phyloP scores from a whole-genome alignment of 2,797 vertebrate species.

The Sorex maritimensis region DNA sequence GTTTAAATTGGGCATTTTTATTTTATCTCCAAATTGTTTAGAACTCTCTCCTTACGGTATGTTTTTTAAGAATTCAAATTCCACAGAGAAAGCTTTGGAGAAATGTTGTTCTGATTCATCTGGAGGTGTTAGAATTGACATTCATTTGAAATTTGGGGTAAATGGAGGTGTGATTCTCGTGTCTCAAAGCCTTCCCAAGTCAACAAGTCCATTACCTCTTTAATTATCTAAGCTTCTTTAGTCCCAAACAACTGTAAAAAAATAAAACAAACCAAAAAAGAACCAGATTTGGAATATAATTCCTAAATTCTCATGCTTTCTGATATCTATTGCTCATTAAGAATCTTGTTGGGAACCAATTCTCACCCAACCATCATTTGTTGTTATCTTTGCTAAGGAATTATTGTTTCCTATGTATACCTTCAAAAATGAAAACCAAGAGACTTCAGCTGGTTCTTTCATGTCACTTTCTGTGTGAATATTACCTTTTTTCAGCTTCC shows the following conservation, averaged over 20 bases:
- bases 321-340: slow-evolving; percentile 6
- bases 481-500: slow-evolving; percentile 5
- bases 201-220: neutral
- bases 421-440: slow-evolving; percentile 54
- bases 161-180: slow-evolving; percentile 36
- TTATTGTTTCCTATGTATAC: neutral
- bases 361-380: neutral
- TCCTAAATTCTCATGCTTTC: neutral
- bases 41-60: slow-evolving; percentile 9
- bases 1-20: slow-evolving; percentile 21
- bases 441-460: slow-evolving; percentile 4
- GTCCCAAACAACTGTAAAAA: slow-evolving; percentile 42
- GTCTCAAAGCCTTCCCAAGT: slow-evolving; percentile 46
- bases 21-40: slow-evolving; percentile 56
- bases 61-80: slow-evolving; percentile 33
- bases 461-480: slow-evolving; percentile 24
- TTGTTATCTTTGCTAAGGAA: slow-evolving; percentile 20
- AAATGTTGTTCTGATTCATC: neutral
- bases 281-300: slow-evolving; percentile 38
- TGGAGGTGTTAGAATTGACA: slow-evolving; percentile 24
- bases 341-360: neutral
- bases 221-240: slow-evolving; percentile 9
- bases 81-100: neutral
- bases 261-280: neutral
- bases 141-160: slow-evolving; percentile 33